phyloP scores from a whole-genome alignment of 2,113 vertebrate species.

The Panurus biarmicus region DNA sequence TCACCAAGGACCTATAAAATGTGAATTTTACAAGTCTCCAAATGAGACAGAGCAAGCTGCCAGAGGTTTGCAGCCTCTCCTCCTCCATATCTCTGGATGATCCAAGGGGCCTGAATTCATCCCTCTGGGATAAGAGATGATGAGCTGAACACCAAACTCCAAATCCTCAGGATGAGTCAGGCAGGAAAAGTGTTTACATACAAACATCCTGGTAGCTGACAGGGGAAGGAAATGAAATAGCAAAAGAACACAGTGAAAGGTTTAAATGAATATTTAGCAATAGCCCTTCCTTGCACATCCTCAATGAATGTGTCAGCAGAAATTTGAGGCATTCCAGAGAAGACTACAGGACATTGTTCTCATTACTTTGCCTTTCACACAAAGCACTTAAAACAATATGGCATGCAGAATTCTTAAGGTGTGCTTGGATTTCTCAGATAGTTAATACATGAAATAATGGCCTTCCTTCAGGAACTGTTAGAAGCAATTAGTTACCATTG shows the following conservation, averaged over 20 bases:
- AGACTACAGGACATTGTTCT: not conserved
- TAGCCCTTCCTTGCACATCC: not conserved
- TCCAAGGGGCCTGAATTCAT: not conserved
- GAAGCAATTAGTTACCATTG: not conserved
- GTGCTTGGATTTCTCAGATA: not conserved
- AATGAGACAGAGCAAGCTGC: not conserved
- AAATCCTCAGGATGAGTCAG: not conserved
- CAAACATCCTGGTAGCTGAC: slow-evolving; percentile 26
- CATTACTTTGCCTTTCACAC: not conserved
- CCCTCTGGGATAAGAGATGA: not conserved
- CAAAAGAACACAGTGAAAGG: not conserved
- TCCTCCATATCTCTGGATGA: not conserved
- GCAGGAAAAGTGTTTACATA: slow-evolving; percentile 21
- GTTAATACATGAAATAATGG: not conserved
- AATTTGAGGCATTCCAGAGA: not conserved
- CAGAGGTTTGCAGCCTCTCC: not conserved
- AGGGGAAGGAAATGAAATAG: slow-evolving; percentile 25
- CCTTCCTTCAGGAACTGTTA: not conserved
- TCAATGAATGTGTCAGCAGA: not conserved
- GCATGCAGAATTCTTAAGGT: not conserved
- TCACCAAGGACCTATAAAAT: not conserved
- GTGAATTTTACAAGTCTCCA: not conserved
- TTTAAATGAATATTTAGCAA: slow-evolving; percentile 8
- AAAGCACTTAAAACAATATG: not conserved
- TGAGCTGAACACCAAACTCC: not conserved